These are phyloP conservation scores for Nemotelus pantherinus DNA, from an alignment of 2,888 invertebrate species.

Conservation along the genomic window DNA sequence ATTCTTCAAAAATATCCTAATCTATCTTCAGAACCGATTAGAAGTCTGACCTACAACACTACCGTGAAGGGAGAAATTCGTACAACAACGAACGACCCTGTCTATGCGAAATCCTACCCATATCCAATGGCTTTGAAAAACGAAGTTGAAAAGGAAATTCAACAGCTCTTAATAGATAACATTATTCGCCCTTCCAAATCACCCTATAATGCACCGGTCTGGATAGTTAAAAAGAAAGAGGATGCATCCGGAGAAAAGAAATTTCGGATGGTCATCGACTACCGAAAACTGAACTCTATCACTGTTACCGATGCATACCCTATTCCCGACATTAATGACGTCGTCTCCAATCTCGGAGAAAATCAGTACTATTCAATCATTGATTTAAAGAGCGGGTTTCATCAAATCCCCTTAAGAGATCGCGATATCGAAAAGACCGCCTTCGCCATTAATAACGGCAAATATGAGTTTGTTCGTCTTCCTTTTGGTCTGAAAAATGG, in stretches of 20 bases:
- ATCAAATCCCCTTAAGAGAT: conserved; percentile 46
- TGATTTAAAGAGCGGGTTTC: conserved; percentile 43
- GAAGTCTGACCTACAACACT: conserved; percentile 13
- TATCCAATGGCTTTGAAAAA: conserved; percentile 16
- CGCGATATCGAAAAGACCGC: conserved; percentile 46
- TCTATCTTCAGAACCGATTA: neutral
- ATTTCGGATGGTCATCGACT: conserved; percentile 30
- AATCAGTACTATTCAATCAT: conserved; percentile 32
- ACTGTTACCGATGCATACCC: conserved; percentile 32
- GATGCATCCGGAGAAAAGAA: conserved; percentile 44
- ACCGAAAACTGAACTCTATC: conserved; percentile 30
- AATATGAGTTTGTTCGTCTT: conserved; percentile 46
- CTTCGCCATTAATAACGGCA: conserved; percentile 46
- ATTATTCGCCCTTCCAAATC: conserved; percentile 53
- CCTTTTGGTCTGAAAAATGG: conserved; percentile 47
- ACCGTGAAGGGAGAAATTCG: conserved; percentile 26
- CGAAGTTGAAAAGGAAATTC: conserved; percentile 26
- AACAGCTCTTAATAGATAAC: conserved; percentile 9
- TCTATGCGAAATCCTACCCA: conserved; percentile 28
- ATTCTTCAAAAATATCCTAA: conserved; percentile 28
- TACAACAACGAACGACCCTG: conserved; percentile 4
- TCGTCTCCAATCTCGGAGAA: conserved; percentile 43
- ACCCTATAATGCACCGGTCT: conserved; percentile 52
- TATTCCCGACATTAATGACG: conserved; percentile 45
- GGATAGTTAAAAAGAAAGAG: conserved; percentile 33